phyloP scores from a whole-genome alignment of 2,888 invertebrate species.

The Cosmorhoe ocellata region DNA sequence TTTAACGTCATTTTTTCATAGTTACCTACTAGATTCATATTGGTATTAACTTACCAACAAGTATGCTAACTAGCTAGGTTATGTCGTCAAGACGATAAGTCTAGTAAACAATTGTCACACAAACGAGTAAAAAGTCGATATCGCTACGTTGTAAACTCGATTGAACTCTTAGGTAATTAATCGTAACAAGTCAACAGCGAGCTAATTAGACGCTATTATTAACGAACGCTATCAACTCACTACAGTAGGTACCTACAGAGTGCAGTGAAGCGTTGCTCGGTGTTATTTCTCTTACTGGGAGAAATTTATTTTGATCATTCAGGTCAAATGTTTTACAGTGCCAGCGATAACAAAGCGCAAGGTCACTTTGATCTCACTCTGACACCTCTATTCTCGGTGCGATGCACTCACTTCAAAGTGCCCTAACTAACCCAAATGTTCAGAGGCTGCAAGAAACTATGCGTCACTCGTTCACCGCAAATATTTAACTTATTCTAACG shows the following conservation, averaged over 20 bases:
- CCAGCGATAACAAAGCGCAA: constrained; percentile 28
- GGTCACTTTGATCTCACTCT: constrained; percentile 37
- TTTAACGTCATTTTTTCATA: too few relatives aligned
- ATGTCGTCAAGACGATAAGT: too few relatives aligned
- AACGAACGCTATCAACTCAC: constrained; percentile 26
- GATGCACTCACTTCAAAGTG: constrained; percentile 28
- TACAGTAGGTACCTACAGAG: not conserved
- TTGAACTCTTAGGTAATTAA: constrained; percentile 24
- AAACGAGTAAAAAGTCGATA: constrained; percentile 5
- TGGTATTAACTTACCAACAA: too few relatives aligned
- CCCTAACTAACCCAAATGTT: constrained; percentile 20
- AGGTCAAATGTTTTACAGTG: constrained; percentile 8
- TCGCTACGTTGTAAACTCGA: constrained; percentile 8
- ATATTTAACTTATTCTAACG: not conserved
- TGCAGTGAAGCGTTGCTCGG: constrained; percentile 16
- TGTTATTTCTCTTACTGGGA: constrained; percentile 3
- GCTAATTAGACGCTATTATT: constrained; percentile 32
- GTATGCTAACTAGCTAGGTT: too few relatives aligned
- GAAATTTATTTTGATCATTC: constrained; percentile 9
- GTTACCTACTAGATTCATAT: too few relatives aligned
- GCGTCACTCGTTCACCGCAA: constrained; percentile 23
- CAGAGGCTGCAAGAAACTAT: constrained; percentile 21
- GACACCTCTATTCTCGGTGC: constrained; percentile 33
- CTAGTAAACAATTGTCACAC: not conserved
- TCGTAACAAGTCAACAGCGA: constrained; percentile 26